phyloP scores from a whole-genome alignment of 2,113 vertebrate species.

The Puntigrus tetrazona region DNA sequence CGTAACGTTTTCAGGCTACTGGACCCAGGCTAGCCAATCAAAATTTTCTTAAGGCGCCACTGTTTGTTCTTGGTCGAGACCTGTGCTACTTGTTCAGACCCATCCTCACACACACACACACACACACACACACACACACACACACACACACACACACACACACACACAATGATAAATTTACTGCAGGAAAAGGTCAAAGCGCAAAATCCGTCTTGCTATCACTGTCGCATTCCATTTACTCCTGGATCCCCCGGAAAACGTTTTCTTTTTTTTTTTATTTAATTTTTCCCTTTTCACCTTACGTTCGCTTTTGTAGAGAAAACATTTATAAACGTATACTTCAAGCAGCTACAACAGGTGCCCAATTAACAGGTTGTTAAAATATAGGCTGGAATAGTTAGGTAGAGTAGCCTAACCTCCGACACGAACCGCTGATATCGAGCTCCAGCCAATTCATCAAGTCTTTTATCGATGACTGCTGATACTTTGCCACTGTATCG shows the following conservation, averaged over 20 bases:
- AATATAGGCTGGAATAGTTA: neutral
- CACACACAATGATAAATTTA: conserved; percentile 29
- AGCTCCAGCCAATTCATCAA: neutral
- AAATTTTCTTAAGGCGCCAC: neutral
- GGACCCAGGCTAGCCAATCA: neutral
- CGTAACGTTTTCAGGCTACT: neutral
- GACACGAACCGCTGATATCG: neutral
- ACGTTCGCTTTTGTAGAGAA: neutral
- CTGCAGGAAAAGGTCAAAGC: conserved; percentile 37
- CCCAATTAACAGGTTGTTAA: neutral
- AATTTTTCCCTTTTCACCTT: neutral
- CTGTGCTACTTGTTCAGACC: conserved; percentile 5
- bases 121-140: neutral
- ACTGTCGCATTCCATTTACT: conserved; percentile 27
- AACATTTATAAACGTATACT: neutral
- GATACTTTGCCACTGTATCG: neutral
- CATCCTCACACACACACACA: neutral
- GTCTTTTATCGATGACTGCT: neutral
- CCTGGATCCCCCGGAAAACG: neutral
- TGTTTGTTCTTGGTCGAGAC: neutral
- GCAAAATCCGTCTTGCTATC: conserved; percentile 45
- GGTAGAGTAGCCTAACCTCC: neutral
- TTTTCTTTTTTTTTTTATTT: neutral
- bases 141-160: neutral
- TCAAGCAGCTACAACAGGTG: neutral